These are phyloP conservation scores for Corythornis cristatus DNA, from an alignment of 2,113 vertebrate species.

Conservation along the genomic window DNA sequence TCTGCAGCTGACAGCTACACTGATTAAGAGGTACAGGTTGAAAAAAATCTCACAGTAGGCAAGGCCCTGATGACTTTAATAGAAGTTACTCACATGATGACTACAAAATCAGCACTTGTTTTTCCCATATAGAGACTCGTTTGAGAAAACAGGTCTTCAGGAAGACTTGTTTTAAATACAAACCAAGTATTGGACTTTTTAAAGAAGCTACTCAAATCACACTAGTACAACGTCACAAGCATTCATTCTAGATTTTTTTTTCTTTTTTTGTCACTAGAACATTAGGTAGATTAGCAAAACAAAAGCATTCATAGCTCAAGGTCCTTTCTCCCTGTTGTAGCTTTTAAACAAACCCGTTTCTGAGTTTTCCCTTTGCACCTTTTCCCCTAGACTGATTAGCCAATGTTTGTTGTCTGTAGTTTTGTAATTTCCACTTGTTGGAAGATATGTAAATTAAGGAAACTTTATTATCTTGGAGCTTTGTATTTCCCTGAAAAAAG, in stretches of 20 bases:
- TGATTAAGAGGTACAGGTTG: slow-evolving; percentile 28
- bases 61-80: slow-evolving; percentile 3
- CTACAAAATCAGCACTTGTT: slow-evolving; percentile 2
- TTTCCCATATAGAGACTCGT: neutral
- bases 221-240: neutral
- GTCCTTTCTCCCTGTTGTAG: neutral
- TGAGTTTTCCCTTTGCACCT: slow-evolving; percentile 16
- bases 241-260: neutral
- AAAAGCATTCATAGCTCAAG: neutral
- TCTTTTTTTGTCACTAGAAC: neutral
- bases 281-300: slow-evolving; percentile 15
- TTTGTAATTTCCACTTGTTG: slow-evolving; percentile 58
- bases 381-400: slow-evolving; percentile 39
- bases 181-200: neutral
- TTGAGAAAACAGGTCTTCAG: neutral
- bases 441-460: slow-evolving; percentile 40
- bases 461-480: slow-evolving; percentile 38
- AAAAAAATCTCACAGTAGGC: slow-evolving; percentile 33
- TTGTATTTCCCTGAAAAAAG: slow-evolving; percentile 43
- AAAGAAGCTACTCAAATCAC: neutral
- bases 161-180: neutral
- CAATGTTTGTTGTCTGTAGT: slow-evolving; percentile 37
- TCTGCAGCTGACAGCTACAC: neutral
- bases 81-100: neutral
- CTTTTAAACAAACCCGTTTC: slow-evolving; percentile 32